Evolutionary conservation across 1,140 invertebrate species (phyloP), one percentile per base, ranked within the genome.

Genomic region (Venustaconcha ellipsiformis): DNA sequence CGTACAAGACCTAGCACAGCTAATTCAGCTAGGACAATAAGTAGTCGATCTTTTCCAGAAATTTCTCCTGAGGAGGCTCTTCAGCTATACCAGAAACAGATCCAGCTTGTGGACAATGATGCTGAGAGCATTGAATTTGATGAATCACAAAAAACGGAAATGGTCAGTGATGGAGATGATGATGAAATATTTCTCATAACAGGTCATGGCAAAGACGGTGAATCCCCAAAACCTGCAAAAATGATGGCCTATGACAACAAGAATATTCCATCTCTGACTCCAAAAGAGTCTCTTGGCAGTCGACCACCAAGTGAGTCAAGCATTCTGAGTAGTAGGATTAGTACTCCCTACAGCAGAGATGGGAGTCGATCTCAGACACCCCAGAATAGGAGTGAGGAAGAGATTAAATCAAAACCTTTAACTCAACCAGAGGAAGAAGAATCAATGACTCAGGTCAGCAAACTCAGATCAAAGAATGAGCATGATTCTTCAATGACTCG

Each of bases 41-140:
- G 84, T 72, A 83, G 82, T 72, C 77, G 79, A 30, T 84, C 83
- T 62, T 86, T 88, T 74, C 85, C 85, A 3, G 86, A 88, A 71
- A 83, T 86, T 23, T 83, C 82, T n/a, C 85, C 85, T 37, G 85
- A 86, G 63, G 85, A 86, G 72, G 85, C 85, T 15, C 64, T 81
- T 5, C 69, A 82, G 67, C 74, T 85, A 30, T 83, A 83, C 30
- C 74, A 82, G 17, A 78, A 86, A 17, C 57, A 66, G 30, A 57
- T 78, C 5, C 72, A 73, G 15, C 70, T 71, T 26, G 14, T 73
- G 5, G 76, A 78, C 17, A 56, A 77, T 70, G 63, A 76, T 65
- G 56, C 57, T 11, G 75, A 77, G 0, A 76, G 74, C 55, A 77
- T 77, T 63, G 57, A 23, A 20, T 77, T 77, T 67, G 75, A 77